Percentiles rank a stretch among this genome's conserved stretches.
These are phyloP conservation scores for Siniperca obscura DNA, from an alignment of 2,797 vertebrate species.

Conservation along the genomic window DNA sequence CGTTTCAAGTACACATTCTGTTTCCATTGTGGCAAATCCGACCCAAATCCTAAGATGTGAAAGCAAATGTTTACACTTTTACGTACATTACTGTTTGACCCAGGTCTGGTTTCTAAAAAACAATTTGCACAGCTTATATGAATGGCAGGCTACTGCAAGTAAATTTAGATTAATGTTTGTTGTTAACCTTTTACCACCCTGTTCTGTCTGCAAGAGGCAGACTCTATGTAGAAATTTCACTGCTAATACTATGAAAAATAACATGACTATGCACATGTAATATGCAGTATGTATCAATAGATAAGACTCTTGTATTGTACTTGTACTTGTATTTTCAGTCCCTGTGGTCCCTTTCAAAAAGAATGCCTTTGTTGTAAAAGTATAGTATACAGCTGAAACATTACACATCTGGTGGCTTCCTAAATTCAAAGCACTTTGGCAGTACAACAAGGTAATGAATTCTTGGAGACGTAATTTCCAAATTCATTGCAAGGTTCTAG, in stretches of 20 bases:
- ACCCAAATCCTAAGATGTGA: slow-evolving; percentile 24
- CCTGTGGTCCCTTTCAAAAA: not conserved
- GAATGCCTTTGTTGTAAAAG: not conserved
- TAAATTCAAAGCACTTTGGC: not conserved
- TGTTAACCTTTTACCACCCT: slow-evolving; percentile 6
- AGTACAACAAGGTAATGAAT: not conserved
- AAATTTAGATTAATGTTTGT: not conserved
- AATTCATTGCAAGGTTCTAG: not conserved
- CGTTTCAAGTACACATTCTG: slow-evolving; percentile 29
- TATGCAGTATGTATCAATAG: not conserved
- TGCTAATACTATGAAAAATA: not conserved
- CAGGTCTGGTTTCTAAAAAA: slow-evolving; percentile 13
- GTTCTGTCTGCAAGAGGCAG: not conserved
- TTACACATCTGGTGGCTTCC: not conserved
- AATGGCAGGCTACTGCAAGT: not conserved
- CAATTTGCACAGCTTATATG: not conserved
- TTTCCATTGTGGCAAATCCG: slow-evolving; percentile 22
- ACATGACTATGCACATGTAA: not conserved
- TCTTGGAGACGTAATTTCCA: not conserved
- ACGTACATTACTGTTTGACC: not conserved
- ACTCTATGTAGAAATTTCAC: not conserved
- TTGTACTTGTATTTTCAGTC: not conserved
- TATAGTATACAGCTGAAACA: not conserved
- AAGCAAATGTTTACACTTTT: slow-evolving; percentile 12
- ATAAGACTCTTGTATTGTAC: not conserved